Base-by-base conservation (phyloP, 2,797 vertebrate species). In the Champsocephalus gunnari region DNA sequence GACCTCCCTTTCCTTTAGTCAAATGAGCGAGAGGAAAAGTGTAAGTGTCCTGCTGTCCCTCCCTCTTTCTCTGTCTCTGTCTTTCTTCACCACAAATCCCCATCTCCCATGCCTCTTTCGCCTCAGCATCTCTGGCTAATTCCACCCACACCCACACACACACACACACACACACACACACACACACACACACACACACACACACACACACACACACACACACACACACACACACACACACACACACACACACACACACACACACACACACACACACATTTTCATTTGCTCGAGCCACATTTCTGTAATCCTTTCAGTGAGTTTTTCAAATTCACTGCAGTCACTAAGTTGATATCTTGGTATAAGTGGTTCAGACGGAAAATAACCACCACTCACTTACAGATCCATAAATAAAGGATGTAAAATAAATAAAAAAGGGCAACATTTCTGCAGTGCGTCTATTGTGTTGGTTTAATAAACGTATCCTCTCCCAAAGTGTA, bases 1-100 rank as follows among this genome's bases (percentile, higher is more conserved):
- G 84, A 91, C 90, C 88, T 86, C 84, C 91, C 86, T 81, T 81
- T 87, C 41, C 65, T 80, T 64, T 10, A 56, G 57, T 21, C 73
- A 72, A 77, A 80, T 24, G 75, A 83, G 21, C 6, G 0, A 72
- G 63, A 57, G 68, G 75, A 73, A 73, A 63, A 17, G 21, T 55
- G 41, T 79, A 82, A 82, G 71, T 67, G 58, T 77, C 50, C 60
- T 12, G 56, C 72, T 68, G n/a, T 63, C 47, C 60, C 69, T 71
- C 73, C 66, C 65, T 60, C 38, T 13, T 54, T 32, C 45, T 65
- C 41, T 47, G 67, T 61, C 66, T 19, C 19, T 19, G 19, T 19
- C 19, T 19, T 70, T 55, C 71, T 62, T 60, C 32, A 82, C 78
- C 88, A 87, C 88, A 89, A 86, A 58, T 85, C 82, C 71, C 85